Evolutionary conservation across 1,140 invertebrate genomes (phyloP), one percentile per base, ranked within the genome.

Genomic region (Diabrotica virgifera): DNA sequence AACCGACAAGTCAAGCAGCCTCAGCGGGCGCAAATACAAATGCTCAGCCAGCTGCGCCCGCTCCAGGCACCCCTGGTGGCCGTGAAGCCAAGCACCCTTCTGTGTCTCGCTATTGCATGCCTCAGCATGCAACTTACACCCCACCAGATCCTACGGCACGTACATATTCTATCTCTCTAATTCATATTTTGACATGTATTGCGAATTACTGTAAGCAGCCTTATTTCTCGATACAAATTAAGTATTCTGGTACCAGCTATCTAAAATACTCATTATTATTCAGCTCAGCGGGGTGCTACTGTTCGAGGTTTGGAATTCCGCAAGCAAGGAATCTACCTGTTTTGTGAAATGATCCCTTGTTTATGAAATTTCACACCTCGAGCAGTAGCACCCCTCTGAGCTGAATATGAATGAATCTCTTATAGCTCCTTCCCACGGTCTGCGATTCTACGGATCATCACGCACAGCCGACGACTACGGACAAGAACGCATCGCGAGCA

Each of bases 81-180:
- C 73, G 73, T 65, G 76, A 75, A 65, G 75, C 73, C 69, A 77
- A 79, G 75, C 76, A 79, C 72, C 72, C 73, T 73, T 76, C 76
- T 79, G 79, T 80, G 76, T 83, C 80, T 74, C 80, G 81, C 74
- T 83, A 82, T 79, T 83, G 82, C 79, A 83, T 83, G 82, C 81
- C 82, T 74, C 81, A 80, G 74, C 81, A 83, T 80, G 81, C 82
- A 65, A 81, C 81, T 71, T 83, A 81, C 78, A 82, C 80, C 73
- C 76, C 81, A 66, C 81, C 82, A 78, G 81, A 83, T 75, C 82
- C 80, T 75, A 83, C 80, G 82, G 82, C 82, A 83, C 78, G 82
- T 83, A 83, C 79, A 75, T 74, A 59, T 75, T 71, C 63, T 73
- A 66, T 76, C 62, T 72, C 66, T 70, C 65, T 64, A 52, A 56